Conservation (phyloP, 2,888 invertebrate genomes). For the Drosophila leonis region DNA sequence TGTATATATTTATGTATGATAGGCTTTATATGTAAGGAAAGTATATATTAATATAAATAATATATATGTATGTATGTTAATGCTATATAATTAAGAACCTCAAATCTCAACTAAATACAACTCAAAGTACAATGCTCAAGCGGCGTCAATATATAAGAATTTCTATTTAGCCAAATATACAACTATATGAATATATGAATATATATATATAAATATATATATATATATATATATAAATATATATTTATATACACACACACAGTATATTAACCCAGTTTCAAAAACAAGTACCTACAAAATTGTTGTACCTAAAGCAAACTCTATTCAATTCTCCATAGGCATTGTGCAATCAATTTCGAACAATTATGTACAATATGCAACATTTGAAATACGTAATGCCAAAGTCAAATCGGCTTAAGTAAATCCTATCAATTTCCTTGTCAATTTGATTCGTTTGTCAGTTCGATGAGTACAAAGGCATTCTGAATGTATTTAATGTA, state of each 20-base stretch:
- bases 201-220: constrained; percentile 6
- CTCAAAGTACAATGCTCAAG: constrained; percentile 69
- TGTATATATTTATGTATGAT: constrained; percentile 19
- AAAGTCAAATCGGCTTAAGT: constrained; percentile 27
- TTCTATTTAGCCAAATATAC: constrained; percentile 15
- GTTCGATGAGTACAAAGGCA: constrained; percentile 44
- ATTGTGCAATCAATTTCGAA: not conserved
- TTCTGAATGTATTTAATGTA: constrained; percentile 44
- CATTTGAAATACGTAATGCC: constrained; percentile 39
- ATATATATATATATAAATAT: constrained; percentile 1
- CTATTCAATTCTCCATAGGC: constrained; percentile 13
- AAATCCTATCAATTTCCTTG: constrained; percentile 49
- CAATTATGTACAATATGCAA: constrained; percentile 12
- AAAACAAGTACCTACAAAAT: constrained; percentile 39
- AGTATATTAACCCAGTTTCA: constrained; percentile 40
- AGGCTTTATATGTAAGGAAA: constrained; percentile 20
- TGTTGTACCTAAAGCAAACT: constrained; percentile 43
- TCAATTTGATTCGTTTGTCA: constrained; percentile 58
- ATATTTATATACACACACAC: constrained; percentile 3
- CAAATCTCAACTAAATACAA: constrained; percentile 54
- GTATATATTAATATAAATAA: not conserved
- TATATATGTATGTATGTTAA: too few species aligned
- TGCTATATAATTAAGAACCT: constrained; percentile 18
- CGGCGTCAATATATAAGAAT: constrained; percentile 47
- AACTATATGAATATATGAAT: not conserved